Evolutionary conservation across 1,140 invertebrate species (phyloP).

Genomic region (Whitmania pigra): DNA sequence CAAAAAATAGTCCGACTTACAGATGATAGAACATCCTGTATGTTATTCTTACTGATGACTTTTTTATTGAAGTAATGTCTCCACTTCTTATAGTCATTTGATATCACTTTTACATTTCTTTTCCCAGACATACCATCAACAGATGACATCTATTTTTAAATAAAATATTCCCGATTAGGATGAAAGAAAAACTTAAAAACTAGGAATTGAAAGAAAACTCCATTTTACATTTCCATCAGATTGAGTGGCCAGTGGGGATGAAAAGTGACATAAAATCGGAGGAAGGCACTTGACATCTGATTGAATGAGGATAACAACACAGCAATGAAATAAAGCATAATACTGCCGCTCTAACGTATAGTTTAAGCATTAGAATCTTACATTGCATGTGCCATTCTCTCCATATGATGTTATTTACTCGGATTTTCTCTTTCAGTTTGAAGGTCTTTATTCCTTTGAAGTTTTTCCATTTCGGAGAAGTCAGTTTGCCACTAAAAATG

Average conservation of each 20-base stretch:
- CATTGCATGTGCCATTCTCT: constrained; percentile 99
- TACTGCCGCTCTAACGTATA: not conserved
- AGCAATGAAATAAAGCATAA: not conserved
- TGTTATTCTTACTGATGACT: not conserved
- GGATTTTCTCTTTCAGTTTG: constrained; percentile 91
- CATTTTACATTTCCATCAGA: not conserved
- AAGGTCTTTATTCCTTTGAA: constrained; percentile 91
- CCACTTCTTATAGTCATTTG: constrained; percentile 12
- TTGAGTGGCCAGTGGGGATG: not conserved
- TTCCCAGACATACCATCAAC: constrained; percentile 3
- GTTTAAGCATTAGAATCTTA: constrained; percentile 48
- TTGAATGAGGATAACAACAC: not conserved
- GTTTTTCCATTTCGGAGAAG: constrained; percentile 98
- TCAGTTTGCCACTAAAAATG: constrained; percentile 78
- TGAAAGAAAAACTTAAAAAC: too few relatives aligned
- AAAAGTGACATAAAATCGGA: constrained; percentile 1
- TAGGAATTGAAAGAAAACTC: constrained; percentile 4
- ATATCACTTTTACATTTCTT: not conserved
- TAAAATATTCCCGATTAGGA: too few relatives aligned
- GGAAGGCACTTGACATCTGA: not conserved
- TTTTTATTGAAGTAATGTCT: constrained; percentile 6
- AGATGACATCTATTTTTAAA: not conserved
- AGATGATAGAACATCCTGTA: not conserved
- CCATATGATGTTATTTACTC: constrained; percentile 99
- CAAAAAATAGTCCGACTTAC: not conserved